Evolutionary conservation across 2,797 vertebrate genomes (phyloP).

Genomic region (Thaleichthys pacificus): DNA sequence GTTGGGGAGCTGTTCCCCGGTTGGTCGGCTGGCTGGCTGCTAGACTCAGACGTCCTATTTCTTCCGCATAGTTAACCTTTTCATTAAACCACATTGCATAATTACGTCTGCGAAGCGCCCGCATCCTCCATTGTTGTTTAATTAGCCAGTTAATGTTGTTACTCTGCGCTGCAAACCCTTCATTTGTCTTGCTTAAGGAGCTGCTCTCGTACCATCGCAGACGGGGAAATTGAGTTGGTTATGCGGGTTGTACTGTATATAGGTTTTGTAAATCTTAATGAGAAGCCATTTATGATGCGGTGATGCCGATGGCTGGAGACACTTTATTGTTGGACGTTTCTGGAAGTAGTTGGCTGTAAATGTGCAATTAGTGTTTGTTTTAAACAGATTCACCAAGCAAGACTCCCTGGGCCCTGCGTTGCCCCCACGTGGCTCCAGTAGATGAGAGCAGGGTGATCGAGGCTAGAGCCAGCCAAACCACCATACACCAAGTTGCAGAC

Average conservation of each 20-base stretch:
- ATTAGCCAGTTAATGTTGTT: conserved; percentile 84
- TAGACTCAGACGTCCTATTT: conserved; percentile 50
- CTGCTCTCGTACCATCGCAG: conserved; percentile 66
- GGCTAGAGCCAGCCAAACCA: conserved; percentile 32
- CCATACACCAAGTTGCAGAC: conserved; percentile 78
- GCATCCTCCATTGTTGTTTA: conserved; percentile 80
- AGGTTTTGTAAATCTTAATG: conserved; percentile 75
- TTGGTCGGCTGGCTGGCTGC: conserved; percentile 4
- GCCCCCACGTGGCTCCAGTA: conserved; percentile 58
- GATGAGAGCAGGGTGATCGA: conserved; percentile 42
- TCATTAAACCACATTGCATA: conserved; percentile 72
- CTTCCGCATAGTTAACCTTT: conserved; percentile 75
- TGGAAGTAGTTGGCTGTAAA: conserved; percentile 14
- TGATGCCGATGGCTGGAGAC: conserved; percentile 43
- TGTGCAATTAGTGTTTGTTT: conserved; percentile 48
- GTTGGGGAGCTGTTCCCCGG: conserved; percentile 36
- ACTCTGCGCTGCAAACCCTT: conserved; percentile 75
- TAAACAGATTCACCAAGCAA: conserved; percentile 52
- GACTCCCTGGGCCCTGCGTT: conserved; percentile 34
- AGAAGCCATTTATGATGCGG: conserved; percentile 59
- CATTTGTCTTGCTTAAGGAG: conserved; percentile 84
- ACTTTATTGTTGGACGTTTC: conserved; percentile 31
- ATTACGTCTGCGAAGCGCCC: conserved; percentile 64
- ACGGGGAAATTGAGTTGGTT: conserved; percentile 72
- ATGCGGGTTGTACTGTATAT: conserved; percentile 46